phyloP scores from a whole-genome alignment of 2,888 invertebrate genomes.

The Panorpa germanica region DNA sequence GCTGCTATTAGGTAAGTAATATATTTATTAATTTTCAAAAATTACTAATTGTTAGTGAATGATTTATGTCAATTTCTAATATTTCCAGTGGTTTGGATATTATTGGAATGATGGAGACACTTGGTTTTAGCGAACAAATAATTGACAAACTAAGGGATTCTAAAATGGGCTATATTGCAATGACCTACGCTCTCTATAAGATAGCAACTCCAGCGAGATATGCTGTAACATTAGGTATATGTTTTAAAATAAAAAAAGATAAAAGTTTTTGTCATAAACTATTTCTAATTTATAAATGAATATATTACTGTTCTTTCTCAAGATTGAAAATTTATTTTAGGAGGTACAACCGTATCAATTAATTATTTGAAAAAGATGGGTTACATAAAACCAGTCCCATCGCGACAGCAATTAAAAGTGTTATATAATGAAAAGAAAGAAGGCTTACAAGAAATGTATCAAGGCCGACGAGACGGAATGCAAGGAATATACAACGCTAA shows the following conservation, averaged over 20 bases:
- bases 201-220: slow-evolving; percentile 79
- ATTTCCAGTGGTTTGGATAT: slow-evolving; percentile 81
- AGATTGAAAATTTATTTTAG: slow-evolving; percentile 31
- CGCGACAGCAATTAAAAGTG: slow-evolving; percentile 37
- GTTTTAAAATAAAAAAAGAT: slow-evolving; percentile 1
- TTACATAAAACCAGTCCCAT: slow-evolving; percentile 66
- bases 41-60: slow-evolving; percentile 6
- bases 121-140: slow-evolving; percentile 62
- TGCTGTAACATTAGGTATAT: slow-evolving; percentile 72
- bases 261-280: no score
- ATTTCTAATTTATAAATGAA: slow-evolving; percentile 1
- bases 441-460: slow-evolving; percentile 37
- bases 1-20: slow-evolving; percentile 55
- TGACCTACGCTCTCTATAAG: slow-evolving; percentile 87
- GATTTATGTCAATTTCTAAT: no score
- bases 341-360: slow-evolving; percentile 73
- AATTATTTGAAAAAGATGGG: slow-evolving; percentile 63
- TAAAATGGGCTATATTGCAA: slow-evolving; percentile 72
- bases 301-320: slow-evolving; percentile 6
- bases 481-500: no score
- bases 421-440: slow-evolving; percentile 40
- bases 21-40: slow-evolving; percentile 3
- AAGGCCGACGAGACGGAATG: slow-evolving; percentile 28
- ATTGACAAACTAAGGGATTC: slow-evolving; percentile 59
- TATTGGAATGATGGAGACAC: slow-evolving; percentile 49